phyloP scores from a whole-genome alignment of 2,113 vertebrate species.

The Rhea pennata region DNA sequence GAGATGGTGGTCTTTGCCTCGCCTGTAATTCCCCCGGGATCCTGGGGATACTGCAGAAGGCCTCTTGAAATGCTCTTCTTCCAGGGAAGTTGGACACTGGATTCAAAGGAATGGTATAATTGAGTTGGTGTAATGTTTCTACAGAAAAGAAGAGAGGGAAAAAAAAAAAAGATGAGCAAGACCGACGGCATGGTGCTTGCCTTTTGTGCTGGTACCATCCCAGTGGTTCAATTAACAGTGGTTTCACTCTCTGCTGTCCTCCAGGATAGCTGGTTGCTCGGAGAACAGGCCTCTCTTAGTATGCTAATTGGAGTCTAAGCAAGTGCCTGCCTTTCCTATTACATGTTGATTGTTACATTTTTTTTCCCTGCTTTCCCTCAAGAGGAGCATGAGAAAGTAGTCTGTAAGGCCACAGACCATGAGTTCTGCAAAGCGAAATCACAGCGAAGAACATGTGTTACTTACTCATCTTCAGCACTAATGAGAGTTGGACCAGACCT shows the following conservation, averaged over 20 bases:
- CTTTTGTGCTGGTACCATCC: neutral
- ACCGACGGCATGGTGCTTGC: neutral
- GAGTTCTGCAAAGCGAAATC: neutral
- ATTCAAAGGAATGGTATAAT: neutral
- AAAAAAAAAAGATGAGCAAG: rapidly evolving
- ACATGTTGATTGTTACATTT: neutral
- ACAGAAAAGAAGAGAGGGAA: neutral
- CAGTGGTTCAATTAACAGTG: neutral
- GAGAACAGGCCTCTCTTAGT: neutral
- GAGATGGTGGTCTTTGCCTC: neutral
- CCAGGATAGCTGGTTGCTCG: neutral
- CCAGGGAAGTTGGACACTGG: neutral
- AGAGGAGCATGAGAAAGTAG: neutral
- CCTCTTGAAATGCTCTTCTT: neutral
- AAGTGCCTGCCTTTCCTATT: neutral
- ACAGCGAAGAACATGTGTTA: neutral
- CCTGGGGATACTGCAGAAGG: neutral
- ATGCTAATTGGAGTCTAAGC: neutral
- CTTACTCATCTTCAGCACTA: neutral
- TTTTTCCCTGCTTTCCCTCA: neutral
- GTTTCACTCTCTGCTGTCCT: neutral
- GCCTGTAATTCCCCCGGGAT: neutral
- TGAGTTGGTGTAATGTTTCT: neutral
- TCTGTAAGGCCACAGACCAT: neutral
- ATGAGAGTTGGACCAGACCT: neutral